Percentiles rank a stretch among this genome's conserved stretches.
Evolutionary conservation across 2,797 vertebrate genomes (phyloP).

Genomic region (Choloepus didactylus): DNA sequence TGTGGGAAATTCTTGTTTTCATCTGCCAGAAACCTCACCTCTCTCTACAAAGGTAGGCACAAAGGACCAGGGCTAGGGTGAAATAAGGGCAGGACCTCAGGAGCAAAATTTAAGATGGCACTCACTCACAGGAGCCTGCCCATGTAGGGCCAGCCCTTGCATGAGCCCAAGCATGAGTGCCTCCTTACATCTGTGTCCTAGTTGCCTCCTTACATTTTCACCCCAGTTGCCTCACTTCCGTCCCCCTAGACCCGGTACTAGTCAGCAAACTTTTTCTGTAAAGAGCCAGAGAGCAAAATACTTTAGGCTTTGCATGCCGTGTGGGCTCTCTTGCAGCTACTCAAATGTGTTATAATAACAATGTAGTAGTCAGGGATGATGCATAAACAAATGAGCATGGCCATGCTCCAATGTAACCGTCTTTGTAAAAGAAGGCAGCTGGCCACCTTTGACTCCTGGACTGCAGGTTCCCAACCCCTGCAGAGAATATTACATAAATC

Average conservation of each 20-base stretch:
- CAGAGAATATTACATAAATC: not conserved
- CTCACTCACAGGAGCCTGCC: not conserved
- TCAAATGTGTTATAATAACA: not conserved
- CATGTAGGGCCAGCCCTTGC: not conserved
- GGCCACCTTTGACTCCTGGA: not conserved
- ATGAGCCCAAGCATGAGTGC: not conserved
- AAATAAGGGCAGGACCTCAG: not conserved
- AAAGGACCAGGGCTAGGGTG: not conserved
- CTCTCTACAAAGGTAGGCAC: not conserved
- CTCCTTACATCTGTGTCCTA: not conserved
- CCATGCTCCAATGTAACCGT: not conserved
- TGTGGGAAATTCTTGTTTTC: not conserved
- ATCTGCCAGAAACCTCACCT: not conserved
- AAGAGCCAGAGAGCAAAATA: too few species aligned
- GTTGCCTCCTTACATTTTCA: too few species aligned
- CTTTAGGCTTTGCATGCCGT: not conserved
- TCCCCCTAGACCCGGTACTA: not conserved
- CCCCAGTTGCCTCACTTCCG: not conserved
- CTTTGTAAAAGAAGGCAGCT: not conserved
- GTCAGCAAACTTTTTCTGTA: not conserved
- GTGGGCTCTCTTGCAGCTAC: not conserved
- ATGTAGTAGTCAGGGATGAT: not conserved
- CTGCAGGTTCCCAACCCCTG: too few species aligned
- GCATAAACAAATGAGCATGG: not conserved
- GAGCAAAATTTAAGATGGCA: not conserved